Conservation (phyloP, 2,113 vertebrate species). For the Neogale vison region DNA sequence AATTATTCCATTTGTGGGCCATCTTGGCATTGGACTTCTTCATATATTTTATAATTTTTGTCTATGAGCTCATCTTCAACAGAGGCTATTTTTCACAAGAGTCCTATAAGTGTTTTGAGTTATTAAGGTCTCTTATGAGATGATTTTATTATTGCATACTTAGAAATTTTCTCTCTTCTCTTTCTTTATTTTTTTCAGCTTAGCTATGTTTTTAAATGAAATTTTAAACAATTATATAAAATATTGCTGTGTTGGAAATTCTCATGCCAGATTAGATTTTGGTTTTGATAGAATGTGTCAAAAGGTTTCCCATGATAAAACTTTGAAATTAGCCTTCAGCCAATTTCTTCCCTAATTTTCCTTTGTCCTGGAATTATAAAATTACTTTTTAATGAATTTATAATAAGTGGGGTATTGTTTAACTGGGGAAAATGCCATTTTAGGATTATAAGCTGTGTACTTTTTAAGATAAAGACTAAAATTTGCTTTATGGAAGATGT, state of each 20-base stretch:
- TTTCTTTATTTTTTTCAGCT: neutral
- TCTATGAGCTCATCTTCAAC: neutral
- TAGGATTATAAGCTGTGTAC: neutral
- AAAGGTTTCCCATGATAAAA: constrained; percentile 16
- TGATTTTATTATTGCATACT: neutral
- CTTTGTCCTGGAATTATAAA: constrained; percentile 43
- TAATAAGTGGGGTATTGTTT: neutral
- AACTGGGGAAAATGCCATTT: constrained; percentile 42
- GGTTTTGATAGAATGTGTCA: constrained; percentile 31
- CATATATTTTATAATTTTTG: neutral
- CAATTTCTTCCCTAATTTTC: neutral
- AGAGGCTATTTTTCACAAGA: constrained; percentile 9
- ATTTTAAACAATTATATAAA: neutral
- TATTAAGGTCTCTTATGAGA: neutral
- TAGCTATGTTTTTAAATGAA: constrained; percentile 32
- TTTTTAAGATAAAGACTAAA: neutral
- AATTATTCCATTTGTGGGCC: neutral
- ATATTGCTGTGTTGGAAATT: constrained; percentile 40
- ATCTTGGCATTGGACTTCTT: neutral
- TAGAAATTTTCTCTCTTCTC: constrained; percentile 8
- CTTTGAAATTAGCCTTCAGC: neutral
- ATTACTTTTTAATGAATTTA: constrained; percentile 3
- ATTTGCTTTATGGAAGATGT: neutral
- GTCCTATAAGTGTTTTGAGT: neutral
- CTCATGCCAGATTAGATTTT: constrained; percentile 20